Evolutionary conservation across 2,888 invertebrate genomes (phyloP).

Genomic region (Drosophila putrida): DNA sequence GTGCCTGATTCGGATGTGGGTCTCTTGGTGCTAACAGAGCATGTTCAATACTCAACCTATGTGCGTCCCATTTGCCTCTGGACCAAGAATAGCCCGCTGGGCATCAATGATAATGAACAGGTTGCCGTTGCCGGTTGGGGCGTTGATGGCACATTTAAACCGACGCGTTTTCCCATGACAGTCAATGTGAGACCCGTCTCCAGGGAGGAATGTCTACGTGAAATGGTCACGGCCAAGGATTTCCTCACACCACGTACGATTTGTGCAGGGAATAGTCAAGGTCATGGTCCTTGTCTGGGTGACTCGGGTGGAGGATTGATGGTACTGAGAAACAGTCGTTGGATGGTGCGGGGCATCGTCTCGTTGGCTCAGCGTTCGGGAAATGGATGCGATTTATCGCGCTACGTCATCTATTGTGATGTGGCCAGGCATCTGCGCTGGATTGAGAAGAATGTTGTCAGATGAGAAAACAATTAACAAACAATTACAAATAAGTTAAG

Average conservation of each 20-base stretch:
- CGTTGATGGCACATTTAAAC: slow-evolving; percentile 71
- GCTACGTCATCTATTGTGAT: slow-evolving; percentile 89
- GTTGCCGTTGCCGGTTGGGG: slow-evolving; percentile 87
- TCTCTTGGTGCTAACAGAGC: slow-evolving; percentile 43
- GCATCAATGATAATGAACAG: slow-evolving; percentile 78
- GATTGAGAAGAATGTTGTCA: slow-evolving; percentile 85
- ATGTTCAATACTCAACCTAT: slow-evolving; percentile 44
- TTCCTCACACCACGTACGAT: slow-evolving; percentile 74
- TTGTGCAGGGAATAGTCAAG: slow-evolving; percentile 82
- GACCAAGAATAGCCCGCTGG: slow-evolving; percentile 69
- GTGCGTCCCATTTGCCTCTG: slow-evolving; percentile 83
- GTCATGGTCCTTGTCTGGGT: slow-evolving; percentile 80
- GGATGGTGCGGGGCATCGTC: slow-evolving; percentile 86
- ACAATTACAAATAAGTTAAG: slow-evolving; percentile 11
- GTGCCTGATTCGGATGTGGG: slow-evolving; percentile 64
- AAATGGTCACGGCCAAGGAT: slow-evolving; percentile 64
- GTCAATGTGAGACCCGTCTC: slow-evolving; percentile 61
- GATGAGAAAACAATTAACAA: slow-evolving; percentile 18
- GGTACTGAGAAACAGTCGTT: slow-evolving; percentile 83
- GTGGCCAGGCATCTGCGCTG: slow-evolving; percentile 87
- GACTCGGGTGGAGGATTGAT: slow-evolving; percentile 88
- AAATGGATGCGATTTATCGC: slow-evolving; percentile 87
- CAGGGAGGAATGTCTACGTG: slow-evolving; percentile 54
- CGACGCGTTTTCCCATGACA: slow-evolving; percentile 58
- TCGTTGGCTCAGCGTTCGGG: slow-evolving; percentile 84